Evolutionary conservation across 2,797 vertebrate genomes (phyloP).

Genomic region (Mormyrops attenuatus): DNA sequence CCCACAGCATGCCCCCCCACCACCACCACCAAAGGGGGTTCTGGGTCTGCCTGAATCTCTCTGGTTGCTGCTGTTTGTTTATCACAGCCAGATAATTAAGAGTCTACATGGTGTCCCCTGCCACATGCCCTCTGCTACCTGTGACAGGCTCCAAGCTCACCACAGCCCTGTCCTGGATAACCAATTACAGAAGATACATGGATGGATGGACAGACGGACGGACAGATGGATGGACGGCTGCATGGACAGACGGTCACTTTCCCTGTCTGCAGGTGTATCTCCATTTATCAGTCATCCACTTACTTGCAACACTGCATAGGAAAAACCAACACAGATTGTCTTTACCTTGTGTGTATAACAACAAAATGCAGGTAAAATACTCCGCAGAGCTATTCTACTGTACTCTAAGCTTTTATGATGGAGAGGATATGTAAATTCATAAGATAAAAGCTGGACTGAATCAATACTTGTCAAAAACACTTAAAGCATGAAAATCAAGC

Average conservation of each 20-base stretch:
- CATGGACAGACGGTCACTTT: background rate
- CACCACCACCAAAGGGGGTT: background rate
- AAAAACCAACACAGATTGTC: background rate
- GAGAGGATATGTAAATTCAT: background rate
- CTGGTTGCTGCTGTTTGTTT: background rate
- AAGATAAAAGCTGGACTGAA: background rate
- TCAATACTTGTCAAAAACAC: background rate
- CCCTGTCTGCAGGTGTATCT: background rate
- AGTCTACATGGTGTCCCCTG: background rate
- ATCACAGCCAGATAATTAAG: background rate
- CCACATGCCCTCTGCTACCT: background rate
- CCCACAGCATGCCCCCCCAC: background rate
- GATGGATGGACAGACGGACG: background rate
- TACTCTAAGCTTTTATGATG: background rate
- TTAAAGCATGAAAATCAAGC: background rate
- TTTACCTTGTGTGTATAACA: background rate
- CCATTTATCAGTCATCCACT: background rate
- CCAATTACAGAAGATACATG: background rate
- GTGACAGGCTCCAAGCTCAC: background rate
- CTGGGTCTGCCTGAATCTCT: background rate
- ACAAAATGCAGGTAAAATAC: background rate
- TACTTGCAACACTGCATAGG: background rate
- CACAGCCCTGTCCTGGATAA: background rate
- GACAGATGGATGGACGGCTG: background rate
- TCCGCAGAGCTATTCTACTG: background rate